Evolutionary conservation across 2,888 invertebrate genomes (phyloP).

Genomic region (Drepanosiphum platanoidis): DNA sequence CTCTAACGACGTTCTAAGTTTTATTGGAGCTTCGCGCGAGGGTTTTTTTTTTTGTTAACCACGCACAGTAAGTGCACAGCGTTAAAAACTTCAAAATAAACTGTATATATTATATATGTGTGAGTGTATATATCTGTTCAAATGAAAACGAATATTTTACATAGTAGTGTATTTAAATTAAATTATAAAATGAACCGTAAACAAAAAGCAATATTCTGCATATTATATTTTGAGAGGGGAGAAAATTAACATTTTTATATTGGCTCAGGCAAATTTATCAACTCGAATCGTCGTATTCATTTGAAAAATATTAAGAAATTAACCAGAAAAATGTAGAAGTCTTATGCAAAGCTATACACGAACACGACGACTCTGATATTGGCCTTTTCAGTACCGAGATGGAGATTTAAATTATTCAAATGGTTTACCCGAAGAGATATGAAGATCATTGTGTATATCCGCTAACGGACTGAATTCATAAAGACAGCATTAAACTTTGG

Average conservation of each 20-base stretch:
- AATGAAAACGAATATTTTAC: background rate
- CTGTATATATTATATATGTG: background rate
- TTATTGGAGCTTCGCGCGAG: background rate
- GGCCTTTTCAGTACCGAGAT: background rate
- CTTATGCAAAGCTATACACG: constrained; percentile 6
- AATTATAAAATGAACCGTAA: background rate
- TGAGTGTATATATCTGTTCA: background rate
- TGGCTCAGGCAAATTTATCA: background rate
- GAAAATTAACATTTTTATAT: constrained; percentile 17
- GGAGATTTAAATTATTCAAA: constrained; percentile 49
- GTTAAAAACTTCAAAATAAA: background rate
- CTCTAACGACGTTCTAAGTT: constrained; percentile 37
- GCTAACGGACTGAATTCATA: constrained; percentile 37
- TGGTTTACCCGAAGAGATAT: constrained; percentile 15
- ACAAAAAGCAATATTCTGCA: background rate
- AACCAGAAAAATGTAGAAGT: background rate
- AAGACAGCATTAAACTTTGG: constrained; percentile 29
- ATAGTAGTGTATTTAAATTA: background rate
- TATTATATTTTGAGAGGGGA: background rate
- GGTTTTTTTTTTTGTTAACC: background rate
- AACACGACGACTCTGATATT: background rate
- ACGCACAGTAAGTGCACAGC: background rate
- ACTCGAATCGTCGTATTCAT: background rate
- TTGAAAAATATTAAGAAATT: constrained; percentile 36
- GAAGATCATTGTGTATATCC: constrained; percentile 14